Base-by-base conservation (phyloP, 2,113 vertebrate genomes). In the Elephantulus edwardii region DNA sequence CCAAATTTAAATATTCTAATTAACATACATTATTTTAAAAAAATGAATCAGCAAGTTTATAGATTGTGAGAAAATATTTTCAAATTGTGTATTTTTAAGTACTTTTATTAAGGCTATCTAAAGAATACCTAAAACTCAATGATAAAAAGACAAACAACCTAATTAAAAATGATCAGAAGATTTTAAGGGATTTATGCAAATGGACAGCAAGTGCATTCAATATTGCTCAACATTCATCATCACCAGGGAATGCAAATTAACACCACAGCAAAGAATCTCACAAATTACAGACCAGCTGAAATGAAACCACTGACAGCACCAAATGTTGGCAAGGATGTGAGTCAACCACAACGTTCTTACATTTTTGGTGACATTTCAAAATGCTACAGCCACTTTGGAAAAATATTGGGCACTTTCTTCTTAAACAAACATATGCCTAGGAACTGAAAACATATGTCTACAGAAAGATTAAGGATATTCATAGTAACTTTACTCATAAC, bases 381-480 rank as follows among this genome's bases (percentile, higher is more conserved):
- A 70, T 14, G 80, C 52, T 64, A 7, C 42, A 20, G 48, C 48
- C 79, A 44, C 88, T 89, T 44, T 13, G 68, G 86, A 77, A 95
- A 66, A 95, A 94, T 54, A 84, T 56, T 38, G 92, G 86, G 80
- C 62, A 82, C 56, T 78, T 74, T 88, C 83, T 81, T 68, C 86
- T 72, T 81, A 68, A 94, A 78, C 83, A 94, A 91, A 60, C 92
- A 89, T 84, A 50, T 56, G 83, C 64, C 85, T 70, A 10, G 9
- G 91, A 70, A 46, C n/a, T 56, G n/a, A 48, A 80, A 74, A 64
- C 81, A 46, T 46, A 42, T 30, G 77, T 81, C 66, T 68, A 14
- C 26, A 22, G 26, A 66, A 70, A 62, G 16, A 6, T 40, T 48
- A 26, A 38, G 42, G 68, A 38, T 33, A 8, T 26, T 46, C 46